Percentiles rank a stretch among this genome's conserved stretches.
Conservation (phyloP, 2,888 invertebrate species). For the Acrocera orbiculus region DNA sequence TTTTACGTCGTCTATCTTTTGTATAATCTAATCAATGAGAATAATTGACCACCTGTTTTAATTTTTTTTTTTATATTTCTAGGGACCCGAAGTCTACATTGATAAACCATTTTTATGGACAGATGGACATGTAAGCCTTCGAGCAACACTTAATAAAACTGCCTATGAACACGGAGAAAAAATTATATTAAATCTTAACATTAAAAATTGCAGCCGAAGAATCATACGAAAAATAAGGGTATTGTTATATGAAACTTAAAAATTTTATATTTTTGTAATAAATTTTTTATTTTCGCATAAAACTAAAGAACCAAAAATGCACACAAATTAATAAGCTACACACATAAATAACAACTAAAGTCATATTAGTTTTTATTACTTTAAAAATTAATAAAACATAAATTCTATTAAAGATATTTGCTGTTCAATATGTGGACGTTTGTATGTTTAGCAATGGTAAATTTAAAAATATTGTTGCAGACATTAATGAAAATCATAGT, state of each 20-base stretch:
- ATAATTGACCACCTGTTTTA: neutral
- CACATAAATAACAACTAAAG: no score
- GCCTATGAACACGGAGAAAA: constrained; percentile 64
- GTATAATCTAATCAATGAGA: neutral
- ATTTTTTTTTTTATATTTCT: constrained; percentile 11
- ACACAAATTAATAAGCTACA: no score
- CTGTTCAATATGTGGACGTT: constrained; percentile 75
- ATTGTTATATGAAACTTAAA: no score
- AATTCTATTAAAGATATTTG: constrained; percentile 46
- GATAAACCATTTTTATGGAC: constrained; percentile 65
- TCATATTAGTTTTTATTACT: no score
- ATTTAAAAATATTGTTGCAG: constrained; percentile 62
- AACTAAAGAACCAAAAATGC: no score
- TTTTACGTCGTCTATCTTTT: neutral
- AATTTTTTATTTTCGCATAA: no score
- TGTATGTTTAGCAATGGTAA: constrained; percentile 86
- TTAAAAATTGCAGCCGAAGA: constrained; percentile 61
- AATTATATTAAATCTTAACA: constrained; percentile 47
- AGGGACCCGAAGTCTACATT: constrained; percentile 45
- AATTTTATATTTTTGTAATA: no score
- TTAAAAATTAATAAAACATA: no score
- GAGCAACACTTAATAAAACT: constrained; percentile 58
- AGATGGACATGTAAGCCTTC: constrained; percentile 58
- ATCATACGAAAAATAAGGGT: constrained; percentile 66
- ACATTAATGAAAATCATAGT: constrained; percentile 43